Evolutionary conservation across 2,888 invertebrate species (phyloP), one percentile per base, ranked within the genome.

Genomic region (Beris morrisii): DNA sequence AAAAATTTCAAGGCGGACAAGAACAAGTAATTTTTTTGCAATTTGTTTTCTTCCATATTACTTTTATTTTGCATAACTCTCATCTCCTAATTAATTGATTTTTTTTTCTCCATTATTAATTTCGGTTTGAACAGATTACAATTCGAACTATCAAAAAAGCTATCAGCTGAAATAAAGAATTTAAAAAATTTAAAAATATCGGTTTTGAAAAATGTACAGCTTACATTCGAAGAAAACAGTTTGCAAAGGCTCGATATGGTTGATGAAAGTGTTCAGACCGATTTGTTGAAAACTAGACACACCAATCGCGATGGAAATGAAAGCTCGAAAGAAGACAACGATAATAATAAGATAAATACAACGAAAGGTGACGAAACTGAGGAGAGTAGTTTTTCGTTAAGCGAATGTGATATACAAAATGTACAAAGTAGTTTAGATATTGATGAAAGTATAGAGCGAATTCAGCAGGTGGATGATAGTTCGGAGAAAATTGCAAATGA

Each of bases 101-200:
- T 43, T 57, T 22, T 57, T 15, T 57, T 38, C 11, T 32, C 15
- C 1, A 13, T 15, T 11, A 31, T 50, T 12, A 45, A 30, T 48
- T 31, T 59, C 30, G 11, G 48, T 48, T 4, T n/a, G 11, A 72
- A 31, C 71, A 79, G 78, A 72, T 74, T 78, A 57, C 69, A 73
- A 53, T 67, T 61, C 12, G 70, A 69, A 4, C 78, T 78, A 69
- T 74, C 75, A 0, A 73, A 72, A 65, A 71, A 73, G 64, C 72
- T 80, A 53, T 76, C 78, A 43, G 67, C 72, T 45, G 75, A 78
- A 69, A 79, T 79, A 46, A 78, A 78, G 67, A 59, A 72, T 15
- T 78, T 79, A 31, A 80, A 80, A 70, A 67, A 48, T 12, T 32
- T 67, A 12, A 67, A 50, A 30, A 55, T 32, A 30, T 28, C 13